Evolutionary conservation across 2,797 vertebrate genomes (phyloP).

Genomic region (Liparis tanakae): DNA sequence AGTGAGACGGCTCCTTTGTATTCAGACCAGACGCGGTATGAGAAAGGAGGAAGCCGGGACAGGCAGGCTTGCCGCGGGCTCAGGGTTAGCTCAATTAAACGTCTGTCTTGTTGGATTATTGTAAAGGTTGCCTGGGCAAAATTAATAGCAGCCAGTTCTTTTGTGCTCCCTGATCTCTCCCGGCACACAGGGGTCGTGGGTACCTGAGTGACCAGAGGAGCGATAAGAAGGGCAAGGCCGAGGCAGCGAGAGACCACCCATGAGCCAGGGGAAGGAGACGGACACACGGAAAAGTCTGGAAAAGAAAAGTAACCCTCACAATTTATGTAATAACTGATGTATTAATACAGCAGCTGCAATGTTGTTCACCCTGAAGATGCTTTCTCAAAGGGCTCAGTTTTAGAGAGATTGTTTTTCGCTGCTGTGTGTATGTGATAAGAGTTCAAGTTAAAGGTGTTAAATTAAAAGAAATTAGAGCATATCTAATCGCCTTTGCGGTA

Average conservation of each 20-base stretch:
- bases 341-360: conserved; percentile 11
- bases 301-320: conserved; percentile 20
- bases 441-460: background rate
- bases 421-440: background rate
- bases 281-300: conserved; percentile 7
- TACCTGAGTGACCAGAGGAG: conserved; percentile 53
- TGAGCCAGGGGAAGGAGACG: conserved; percentile 18
- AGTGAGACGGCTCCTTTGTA: conserved; percentile 65
- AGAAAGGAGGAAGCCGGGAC: conserved; percentile 49
- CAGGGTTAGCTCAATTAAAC: conserved; percentile 79
- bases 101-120: conserved; percentile 76
- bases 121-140: conserved; percentile 73
- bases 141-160: conserved; percentile 71
- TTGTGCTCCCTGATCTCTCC: conserved; percentile 61
- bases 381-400: background rate
- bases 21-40: conserved; percentile 35
- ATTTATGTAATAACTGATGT: background rate
- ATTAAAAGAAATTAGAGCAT: background rate
- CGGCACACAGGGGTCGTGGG: conserved; percentile 61
- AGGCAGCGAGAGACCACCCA: conserved; percentile 12
- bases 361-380: background rate
- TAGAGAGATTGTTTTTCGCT: conserved; percentile 1
- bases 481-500: background rate
- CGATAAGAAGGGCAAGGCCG: conserved; percentile 40
- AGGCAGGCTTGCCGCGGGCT: conserved; percentile 49